Evolutionary conservation across 2,888 invertebrate species (phyloP), one percentile per base, ranked within the genome.

Genomic region (Stegana nigrithorax): DNA sequence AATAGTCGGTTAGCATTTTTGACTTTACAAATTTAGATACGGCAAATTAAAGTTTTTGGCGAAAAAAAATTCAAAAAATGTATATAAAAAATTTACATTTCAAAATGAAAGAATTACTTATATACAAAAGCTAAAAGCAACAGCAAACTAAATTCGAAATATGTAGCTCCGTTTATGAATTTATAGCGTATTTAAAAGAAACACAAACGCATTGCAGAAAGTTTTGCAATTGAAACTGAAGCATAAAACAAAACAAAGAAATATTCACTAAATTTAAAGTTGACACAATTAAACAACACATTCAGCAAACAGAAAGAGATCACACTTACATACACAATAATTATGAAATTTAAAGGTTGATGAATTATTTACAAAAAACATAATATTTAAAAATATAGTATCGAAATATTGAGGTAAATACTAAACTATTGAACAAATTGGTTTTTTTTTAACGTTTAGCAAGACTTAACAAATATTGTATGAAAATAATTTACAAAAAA

Each of bases 271-370:
- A 39, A 39, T 39, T 39, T 39, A 39, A n/a, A n/a, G n/a, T n/a
- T n/a, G n/a, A 17, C 27, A n/a, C n/a, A 51, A 51, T 51, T 51
- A 25, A 21, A 56, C 19, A 36, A 14, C 56, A 32, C 25, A 56
- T 14, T 39, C n/a, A 36, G 25, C 23, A 53, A 58, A 58, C 12
- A 44, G 17, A 27, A 58, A 27, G 19, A 29, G 29, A 45, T 10
- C 39, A 36, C 26, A 60, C 19, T 45, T 67, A 67, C 26, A 55
- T 25, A 25, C 42, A 42, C 70, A 68, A 69, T 68, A 71, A 70
- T 75, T 73, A 73, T 72, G 73, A 72, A 78, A 74, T 78, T 74
- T 75, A 72, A 82, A 78, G 82, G 79, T 81, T 81, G 83, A 83
- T 71, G 72, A 81, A 82, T 77, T 82, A 82, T 81, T 82, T 81